These are phyloP conservation scores for Synchiropus splendidus DNA, from an alignment of 2,113 vertebrate species.

Conservation along the genomic window DNA sequence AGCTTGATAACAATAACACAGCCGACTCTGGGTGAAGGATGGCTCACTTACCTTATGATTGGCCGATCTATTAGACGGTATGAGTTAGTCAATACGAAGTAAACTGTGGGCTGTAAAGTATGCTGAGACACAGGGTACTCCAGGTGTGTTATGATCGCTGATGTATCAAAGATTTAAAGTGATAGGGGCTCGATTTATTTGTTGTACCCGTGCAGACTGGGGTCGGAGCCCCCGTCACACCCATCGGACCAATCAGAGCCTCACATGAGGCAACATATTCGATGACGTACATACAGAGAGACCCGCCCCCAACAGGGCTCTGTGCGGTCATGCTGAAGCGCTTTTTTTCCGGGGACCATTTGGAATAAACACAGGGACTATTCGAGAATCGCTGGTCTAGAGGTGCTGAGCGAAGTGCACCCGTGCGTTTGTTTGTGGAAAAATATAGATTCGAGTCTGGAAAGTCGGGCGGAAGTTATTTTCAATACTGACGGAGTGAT, in stretches of 20 bases:
- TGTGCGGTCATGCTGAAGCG: no score
- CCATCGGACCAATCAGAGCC: slow-evolving; percentile 49
- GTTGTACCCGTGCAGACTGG: slow-evolving; percentile 63
- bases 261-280: slow-evolving; percentile 27
- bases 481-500: no score
- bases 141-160: slow-evolving; percentile 46
- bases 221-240: slow-evolving; percentile 53
- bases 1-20: slow-evolving; percentile 11
- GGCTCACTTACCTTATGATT: slow-evolving; percentile 62
- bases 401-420: no score
- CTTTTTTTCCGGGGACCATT: no score
- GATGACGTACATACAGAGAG: background rate
- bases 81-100: no score
- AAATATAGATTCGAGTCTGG: no score
- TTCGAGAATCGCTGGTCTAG: no score
- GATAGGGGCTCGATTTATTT: slow-evolving; percentile 60
- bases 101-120: slow-evolving; percentile 10
- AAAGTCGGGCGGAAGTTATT: no score
- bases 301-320: background rate
- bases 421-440: no score
- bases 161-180: slow-evolving; percentile 63
- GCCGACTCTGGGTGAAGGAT: slow-evolving; percentile 7
- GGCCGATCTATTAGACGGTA: slow-evolving; percentile 62
- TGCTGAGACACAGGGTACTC: slow-evolving; percentile 22
- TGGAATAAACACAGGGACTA: no score